Conservation (phyloP, 2,113 vertebrate genomes). For the Scomber colias region DNA sequence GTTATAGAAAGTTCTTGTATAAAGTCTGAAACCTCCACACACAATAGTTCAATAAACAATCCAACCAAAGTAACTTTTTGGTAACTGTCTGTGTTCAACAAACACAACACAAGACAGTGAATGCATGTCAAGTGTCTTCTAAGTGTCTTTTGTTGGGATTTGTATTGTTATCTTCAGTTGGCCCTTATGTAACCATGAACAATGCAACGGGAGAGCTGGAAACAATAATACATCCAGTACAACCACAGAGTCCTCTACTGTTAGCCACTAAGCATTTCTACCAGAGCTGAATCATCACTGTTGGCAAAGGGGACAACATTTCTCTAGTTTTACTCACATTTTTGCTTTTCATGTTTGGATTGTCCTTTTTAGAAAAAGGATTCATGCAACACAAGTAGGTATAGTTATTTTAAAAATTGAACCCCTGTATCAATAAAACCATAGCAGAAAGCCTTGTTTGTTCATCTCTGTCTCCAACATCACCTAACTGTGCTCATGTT, state of each 20-base stretch:
- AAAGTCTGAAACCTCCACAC: not conserved
- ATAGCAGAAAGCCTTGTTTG: not conserved
- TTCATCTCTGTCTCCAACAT: not conserved
- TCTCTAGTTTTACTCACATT: slow-evolving; percentile 23
- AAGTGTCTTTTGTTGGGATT: not conserved
- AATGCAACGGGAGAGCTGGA: slow-evolving; percentile 19
- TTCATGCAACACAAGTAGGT: not conserved
- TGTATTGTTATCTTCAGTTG: not conserved
- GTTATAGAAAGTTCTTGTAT: too few species aligned
- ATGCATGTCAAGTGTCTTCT: too few species aligned
- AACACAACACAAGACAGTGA: too few species aligned
- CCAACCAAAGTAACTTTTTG: too few species aligned
- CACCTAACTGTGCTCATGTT: too few species aligned
- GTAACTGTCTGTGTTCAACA: too few species aligned
- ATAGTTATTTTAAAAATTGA: too few species aligned
- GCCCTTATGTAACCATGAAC: not conserved
- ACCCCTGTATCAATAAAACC: not conserved
- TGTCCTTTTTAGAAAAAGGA: not conserved
- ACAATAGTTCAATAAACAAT: too few species aligned
- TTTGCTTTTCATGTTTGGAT: slow-evolving; percentile 11
- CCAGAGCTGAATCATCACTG: slow-evolving; percentile 46
- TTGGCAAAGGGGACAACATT: slow-evolving; percentile 24
- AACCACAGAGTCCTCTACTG: slow-evolving; percentile 42
- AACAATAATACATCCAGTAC: slow-evolving; percentile 17
- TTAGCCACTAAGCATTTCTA: slow-evolving; percentile 24